Evolutionary conservation across 2,888 invertebrate genomes (phyloP).

Genomic region (Zele albiditarsus): DNA sequence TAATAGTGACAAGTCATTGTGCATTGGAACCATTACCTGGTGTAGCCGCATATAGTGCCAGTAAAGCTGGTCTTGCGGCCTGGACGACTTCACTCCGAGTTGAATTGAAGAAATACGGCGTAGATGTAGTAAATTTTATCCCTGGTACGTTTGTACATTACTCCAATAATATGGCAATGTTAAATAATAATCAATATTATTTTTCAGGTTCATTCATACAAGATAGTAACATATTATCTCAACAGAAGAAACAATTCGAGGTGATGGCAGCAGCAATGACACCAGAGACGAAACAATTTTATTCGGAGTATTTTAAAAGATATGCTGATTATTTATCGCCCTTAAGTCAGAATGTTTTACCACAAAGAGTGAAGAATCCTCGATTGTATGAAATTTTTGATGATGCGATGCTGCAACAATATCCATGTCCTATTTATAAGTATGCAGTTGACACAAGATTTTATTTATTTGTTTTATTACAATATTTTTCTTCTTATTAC

Average conservation of each 20-base stretch:
- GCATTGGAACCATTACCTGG: conserved; percentile 83
- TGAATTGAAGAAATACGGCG: conserved; percentile 82
- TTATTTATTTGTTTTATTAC: background rate
- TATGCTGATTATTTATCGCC: conserved; percentile 78
- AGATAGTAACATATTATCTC: conserved; percentile 81
- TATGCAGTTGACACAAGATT: conserved; percentile 62
- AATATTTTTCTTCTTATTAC: conserved; percentile 18
- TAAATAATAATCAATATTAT: conserved; percentile 19
- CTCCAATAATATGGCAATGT: background rate
- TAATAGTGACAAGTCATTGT: conserved; percentile 90
- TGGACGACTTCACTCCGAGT: conserved; percentile 84
- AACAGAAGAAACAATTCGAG: conserved; percentile 77
- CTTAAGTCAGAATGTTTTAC: conserved; percentile 71
- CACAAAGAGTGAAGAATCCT: conserved; percentile 75
- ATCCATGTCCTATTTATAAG: conserved; percentile 79
- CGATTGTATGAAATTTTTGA: conserved; percentile 78
- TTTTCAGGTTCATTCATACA: conserved; percentile 80
- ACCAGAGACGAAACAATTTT: conserved; percentile 78
- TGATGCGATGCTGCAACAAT: conserved; percentile 76
- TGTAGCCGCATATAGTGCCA: conserved; percentile 85
- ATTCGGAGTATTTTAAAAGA: conserved; percentile 79
- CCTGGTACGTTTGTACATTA: conserved; percentile 77
- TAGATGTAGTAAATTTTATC: conserved; percentile 82
- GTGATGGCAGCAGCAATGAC: conserved; percentile 80
- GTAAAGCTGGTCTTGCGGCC: conserved; percentile 84